Evolutionary conservation across 1,140 invertebrate genomes (phyloP), one percentile per base, ranked within the genome.

Genomic region (Magallana gigas): DNA sequence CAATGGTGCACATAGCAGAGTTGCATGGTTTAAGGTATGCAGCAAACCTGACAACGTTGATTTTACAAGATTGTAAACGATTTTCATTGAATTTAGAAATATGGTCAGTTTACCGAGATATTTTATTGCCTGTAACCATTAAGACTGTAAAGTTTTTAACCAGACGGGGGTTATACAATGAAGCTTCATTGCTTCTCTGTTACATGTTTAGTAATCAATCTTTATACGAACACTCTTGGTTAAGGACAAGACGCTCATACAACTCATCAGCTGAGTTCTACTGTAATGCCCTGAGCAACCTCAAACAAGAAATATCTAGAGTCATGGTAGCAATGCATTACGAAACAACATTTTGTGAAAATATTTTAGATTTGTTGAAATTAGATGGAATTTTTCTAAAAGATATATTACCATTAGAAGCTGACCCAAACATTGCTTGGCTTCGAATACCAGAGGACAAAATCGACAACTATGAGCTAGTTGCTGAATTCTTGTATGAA

Each of bases 1-100:
- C 83, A 7, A 14, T 88, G 11, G 23, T 76, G 11, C 29, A 81
- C 18, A 68, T 88, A 36, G 68, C 68, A 14, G 83, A 80, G 18
- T 18, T 71, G 14, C 82, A 88, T 58, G 87, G 87, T 9, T 76
- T 29, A 0, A 29, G 23, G 12, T 76, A 76, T 11, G 68, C 23
- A 36, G 8, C 68, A 76, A 76, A 76, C 18, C 23, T 76, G 36
- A 6, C 18, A 76, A 76, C 1, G 8, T 29, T 76, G 3, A 29
- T 76, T 48, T 48, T 76, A 29, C 29, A 76, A 76, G 11, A 76
- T 4, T 76, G 68, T 76, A 76, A 29, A 76, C 23, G 23, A 9
- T 71, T 71, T 71, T 18, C 68, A 71, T 29, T 5, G 14, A 71
- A 12, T 29, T 12, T 18, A 14, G 9, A 71, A 0, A 23, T 71